Conservation (phyloP, 92 coral and sea anemone genomes). For the Blastomussa wellsi region DNA sequence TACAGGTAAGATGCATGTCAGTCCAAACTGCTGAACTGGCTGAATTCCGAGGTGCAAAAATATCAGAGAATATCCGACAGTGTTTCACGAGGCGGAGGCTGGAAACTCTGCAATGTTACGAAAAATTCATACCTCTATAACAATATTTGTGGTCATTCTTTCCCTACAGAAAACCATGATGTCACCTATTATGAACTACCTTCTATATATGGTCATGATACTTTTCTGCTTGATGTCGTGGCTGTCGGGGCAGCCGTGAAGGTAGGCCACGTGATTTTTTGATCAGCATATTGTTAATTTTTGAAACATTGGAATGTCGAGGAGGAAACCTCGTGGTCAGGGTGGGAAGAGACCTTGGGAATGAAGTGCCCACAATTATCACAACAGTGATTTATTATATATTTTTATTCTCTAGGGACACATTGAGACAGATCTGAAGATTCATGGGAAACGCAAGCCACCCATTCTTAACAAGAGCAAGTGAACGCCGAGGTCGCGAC, state of each 20-base stretch:
- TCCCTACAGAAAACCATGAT: constrained; percentile 72
- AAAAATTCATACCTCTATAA: no score
- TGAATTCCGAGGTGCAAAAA: not conserved
- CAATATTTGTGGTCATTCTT: not conserved
- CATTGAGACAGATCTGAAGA: constrained; percentile 79
- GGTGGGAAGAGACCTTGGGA: no score
- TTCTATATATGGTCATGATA: constrained; percentile 98
- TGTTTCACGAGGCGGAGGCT: no score
- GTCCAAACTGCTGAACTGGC: not conserved
- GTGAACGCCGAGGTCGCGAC: not conserved
- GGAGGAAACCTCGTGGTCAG: no score
- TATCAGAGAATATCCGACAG: no score
- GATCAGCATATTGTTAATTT: not conserved
- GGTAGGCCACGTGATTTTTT: constrained; percentile 50
- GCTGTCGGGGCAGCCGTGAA: constrained; percentile 96
- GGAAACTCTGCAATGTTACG: no score
- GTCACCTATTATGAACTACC: constrained; percentile 96
- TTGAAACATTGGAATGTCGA: not conserved
- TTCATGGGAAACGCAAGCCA: constrained; percentile 35
- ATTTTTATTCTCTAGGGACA: constrained; percentile 62
- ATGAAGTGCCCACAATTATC: no score
- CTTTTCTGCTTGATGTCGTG: constrained; percentile 89
- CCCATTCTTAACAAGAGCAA: constrained; percentile 14
- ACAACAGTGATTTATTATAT: no score
- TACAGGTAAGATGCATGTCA: no score